Percentiles rank a stretch among this genome's conserved stretches.
phyloP scores from a whole-genome alignment of 2,888 invertebrate species.

The Heliconius sara region DNA sequence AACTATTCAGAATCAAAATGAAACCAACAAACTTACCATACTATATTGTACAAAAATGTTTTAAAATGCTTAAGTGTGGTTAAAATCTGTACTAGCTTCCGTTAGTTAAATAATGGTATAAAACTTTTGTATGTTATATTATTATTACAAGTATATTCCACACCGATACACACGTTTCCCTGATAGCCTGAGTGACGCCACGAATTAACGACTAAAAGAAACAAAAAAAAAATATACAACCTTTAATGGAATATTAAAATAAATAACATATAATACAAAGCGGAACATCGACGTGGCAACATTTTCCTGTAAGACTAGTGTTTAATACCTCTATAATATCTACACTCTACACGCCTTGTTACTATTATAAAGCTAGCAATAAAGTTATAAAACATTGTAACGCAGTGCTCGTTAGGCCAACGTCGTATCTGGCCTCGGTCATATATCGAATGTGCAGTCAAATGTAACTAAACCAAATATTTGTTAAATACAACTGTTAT shows the following conservation, averaged over 20 bases:
- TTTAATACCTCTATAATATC: constrained; percentile 79
- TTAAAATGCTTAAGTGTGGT: constrained; percentile 37
- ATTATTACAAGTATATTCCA: constrained; percentile 35
- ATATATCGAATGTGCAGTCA: constrained; percentile 37
- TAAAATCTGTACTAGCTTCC: constrained; percentile 38
- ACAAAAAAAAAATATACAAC: constrained; percentile 73
- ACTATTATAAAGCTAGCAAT: constrained; percentile 52
- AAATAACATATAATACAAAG: constrained; percentile 82
- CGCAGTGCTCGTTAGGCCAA: constrained; percentile 53
- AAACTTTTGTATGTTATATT: constrained; percentile 35
- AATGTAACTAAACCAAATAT: constrained; percentile 41
- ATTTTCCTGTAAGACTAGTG: constrained; percentile 81
- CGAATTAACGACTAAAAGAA: constrained; percentile 64
- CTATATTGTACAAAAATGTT: constrained; percentile 43
- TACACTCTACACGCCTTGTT: constrained; percentile 62
- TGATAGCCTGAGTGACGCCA: constrained; percentile 70
- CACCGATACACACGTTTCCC: constrained; percentile 53
- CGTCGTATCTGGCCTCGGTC: constrained; percentile 46
- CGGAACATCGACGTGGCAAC: constrained; percentile 82
- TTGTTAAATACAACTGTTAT: constrained; percentile 31
- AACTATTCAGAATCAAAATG: constrained; percentile 38
- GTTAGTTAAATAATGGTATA: constrained; percentile 39
- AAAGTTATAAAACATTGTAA: constrained; percentile 48
- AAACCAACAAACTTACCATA: constrained; percentile 41
- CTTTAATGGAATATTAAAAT: constrained; percentile 74